Evolutionary conservation across 2,888 invertebrate genomes (phyloP).

Genomic region (Heliconius charithonia): DNA sequence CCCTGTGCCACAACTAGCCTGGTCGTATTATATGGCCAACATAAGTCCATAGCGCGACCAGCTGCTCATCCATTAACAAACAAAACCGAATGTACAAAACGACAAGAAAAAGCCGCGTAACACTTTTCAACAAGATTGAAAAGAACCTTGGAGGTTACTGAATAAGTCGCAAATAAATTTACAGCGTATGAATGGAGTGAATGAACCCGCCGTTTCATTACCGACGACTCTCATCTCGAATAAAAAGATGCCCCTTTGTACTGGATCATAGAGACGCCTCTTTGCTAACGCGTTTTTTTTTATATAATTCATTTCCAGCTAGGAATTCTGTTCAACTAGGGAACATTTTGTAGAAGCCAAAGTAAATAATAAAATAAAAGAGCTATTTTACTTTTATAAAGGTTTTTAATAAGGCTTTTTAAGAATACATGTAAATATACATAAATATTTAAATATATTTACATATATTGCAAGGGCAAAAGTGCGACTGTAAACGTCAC

Average conservation of each 20-base stretch:
- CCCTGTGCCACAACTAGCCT: no score
- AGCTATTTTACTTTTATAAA: constrained; percentile 9
- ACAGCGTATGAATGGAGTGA: constrained; percentile 45
- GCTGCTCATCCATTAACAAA: constrained; percentile 49
- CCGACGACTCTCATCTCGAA: constrained; percentile 35
- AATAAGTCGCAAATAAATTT: constrained; percentile 51
- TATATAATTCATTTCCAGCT: constrained; percentile 34
- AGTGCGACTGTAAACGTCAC: no score
- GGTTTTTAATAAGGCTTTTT: constrained; percentile 1
- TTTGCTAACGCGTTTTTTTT: constrained; percentile 23
- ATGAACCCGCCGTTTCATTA: constrained; percentile 48
- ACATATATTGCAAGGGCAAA: neutral
- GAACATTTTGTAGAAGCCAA: constrained; percentile 23
- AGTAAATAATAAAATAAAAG: constrained; percentile 21
- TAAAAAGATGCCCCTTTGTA: constrained; percentile 39
- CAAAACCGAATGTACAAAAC: constrained; percentile 42
- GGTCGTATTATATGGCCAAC: neutral
- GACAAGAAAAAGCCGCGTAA: constrained; percentile 47
- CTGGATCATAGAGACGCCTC: constrained; percentile 32
- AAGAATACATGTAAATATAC: neutral
- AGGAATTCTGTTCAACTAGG: constrained; percentile 20
- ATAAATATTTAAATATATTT: no score
- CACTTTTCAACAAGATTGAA: constrained; percentile 49
- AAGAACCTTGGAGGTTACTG: constrained; percentile 45
- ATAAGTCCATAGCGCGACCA: constrained; percentile 13